Evolutionary conservation across 2,113 vertebrate genomes (phyloP), one percentile per base, ranked within the genome.

Genomic region (Anolis sagrei): DNA sequence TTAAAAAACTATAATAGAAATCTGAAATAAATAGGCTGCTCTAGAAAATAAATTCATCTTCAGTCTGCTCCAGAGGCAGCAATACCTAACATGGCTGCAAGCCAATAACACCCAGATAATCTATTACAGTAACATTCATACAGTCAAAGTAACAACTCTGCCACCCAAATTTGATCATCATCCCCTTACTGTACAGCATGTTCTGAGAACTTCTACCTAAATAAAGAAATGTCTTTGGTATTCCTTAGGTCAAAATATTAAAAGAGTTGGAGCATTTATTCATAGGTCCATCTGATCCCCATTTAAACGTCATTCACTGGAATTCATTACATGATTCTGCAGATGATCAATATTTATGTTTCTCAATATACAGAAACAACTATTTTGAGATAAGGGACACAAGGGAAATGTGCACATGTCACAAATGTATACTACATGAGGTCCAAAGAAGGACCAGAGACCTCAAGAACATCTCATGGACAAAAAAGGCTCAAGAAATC

Each of bases 121-220:
- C 86, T 27, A 44, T 77, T 66, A 73, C 68, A 79, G 79, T 72
- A 84, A 77, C 29, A 74, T 44, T 44, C 39, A 2, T 5, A 44
- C 39, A 10, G 39, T 0, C 4, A 29, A 51, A 25, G 8, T 73
- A 5, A 77, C 44, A 70, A 0, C 3, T 76, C 58, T 87, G 61
- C 23, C 79, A 81, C 58, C 87, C 85, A 81, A 8, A 69, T 34
- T 5, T 10, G 54, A 81, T 62, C 23, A n/a, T 29, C 79, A 66
- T 54, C 87, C 66, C 61, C 29, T 76, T 19, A 86, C 10, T 16
- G 32, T 25, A 68, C 25, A 74, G 34, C 29, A 58, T 90, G 32
- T 54, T 88, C 79, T 86, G 32, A 88, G 49, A 68, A 79, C 61
- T 87, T 82, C n/a, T 70, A 89, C 1, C 61, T 13, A 72, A 27